Base-by-base conservation (phyloP, 2,113 vertebrate genomes). In the Melanerpes formicivorus region DNA sequence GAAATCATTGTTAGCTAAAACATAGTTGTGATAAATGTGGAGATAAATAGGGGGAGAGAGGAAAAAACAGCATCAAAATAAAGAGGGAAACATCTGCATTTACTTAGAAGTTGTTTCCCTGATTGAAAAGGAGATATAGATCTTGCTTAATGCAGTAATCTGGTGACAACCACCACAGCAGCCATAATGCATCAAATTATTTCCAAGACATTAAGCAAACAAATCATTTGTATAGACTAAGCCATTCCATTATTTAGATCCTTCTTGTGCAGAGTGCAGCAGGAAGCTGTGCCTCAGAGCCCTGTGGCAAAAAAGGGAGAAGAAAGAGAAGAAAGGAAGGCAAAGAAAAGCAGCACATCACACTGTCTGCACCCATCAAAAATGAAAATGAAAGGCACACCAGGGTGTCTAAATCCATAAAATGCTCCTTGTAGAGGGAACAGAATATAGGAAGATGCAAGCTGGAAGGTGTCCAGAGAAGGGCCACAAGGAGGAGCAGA, bases 121-220 rank as follows among this genome's bases (percentile, higher is more conserved):
- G 42, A 6, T 42, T 42, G 42, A 42, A 42, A 42, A 42, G 42
- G 42, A 94, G 78, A 95, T 76, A 91, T 23, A 96, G 82, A 96
- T 96, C 80, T 87, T 93, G 25, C 84, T 96, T 97, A 86, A 79
- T 95, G n/a, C 86, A 78, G 63, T 77, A 95, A 95, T 91, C 46
- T 70, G 52, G 80, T 95, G 96, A 92, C 46, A 86, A 74, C 91
- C 96, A 92, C 48, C 82, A 66, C 93, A 96, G 26, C 27, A 88
- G 85, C 73, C 63, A 65, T 95, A 96, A 93, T 96, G 95, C 0
- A 89, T 95, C 95, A 97, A 96, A 96, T 97, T 95, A 97, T 97
- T 98, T 98, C 90, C 69, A 93, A 96, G 63, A 96, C 87, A 94
- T 97, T 97, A 97, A 95, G 84, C 90, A 97, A 97, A 96, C 93